Percentiles rank a stretch among this genome's conserved stretches.
These are phyloP conservation scores for Scaptomyza cyrtandrae DNA, from an alignment of 2,888 invertebrate species.

Conservation along the genomic window DNA sequence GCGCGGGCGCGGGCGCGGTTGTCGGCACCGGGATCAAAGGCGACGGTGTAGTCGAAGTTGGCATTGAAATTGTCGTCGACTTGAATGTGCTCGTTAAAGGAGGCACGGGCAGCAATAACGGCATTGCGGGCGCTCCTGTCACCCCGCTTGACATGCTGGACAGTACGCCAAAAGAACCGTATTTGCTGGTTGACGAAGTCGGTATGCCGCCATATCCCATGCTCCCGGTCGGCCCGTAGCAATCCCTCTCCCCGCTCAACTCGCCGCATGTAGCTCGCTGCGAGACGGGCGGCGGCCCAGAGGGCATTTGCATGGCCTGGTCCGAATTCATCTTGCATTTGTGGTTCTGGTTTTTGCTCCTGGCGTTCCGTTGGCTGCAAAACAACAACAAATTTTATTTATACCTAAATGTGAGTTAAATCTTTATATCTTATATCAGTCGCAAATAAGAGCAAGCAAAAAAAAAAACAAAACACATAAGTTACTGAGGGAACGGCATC, in stretches of 20 bases:
- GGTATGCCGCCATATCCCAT: slow-evolving; percentile 49
- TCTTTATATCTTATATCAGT: no score
- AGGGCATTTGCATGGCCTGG: slow-evolving; percentile 62
- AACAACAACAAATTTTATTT: background rate
- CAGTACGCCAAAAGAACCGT: slow-evolving; percentile 71
- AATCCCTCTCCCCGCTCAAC: slow-evolving; percentile 48
- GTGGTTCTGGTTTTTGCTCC: slow-evolving; percentile 51
- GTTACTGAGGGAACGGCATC: no score
- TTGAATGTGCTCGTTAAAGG: slow-evolving; percentile 57
- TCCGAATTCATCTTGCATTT: slow-evolving; percentile 76
- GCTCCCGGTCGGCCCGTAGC: slow-evolving; percentile 39
- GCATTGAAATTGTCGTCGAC: slow-evolving; percentile 42
- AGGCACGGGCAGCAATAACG: slow-evolving; percentile 54
- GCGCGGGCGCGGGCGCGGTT: slow-evolving; percentile 1
- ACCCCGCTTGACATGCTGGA: slow-evolving; percentile 59
- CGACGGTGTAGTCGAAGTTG: slow-evolving; percentile 21
- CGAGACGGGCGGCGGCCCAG: slow-evolving; percentile 65
- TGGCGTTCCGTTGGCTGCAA: slow-evolving; percentile 41
- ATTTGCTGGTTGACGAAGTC: slow-evolving; percentile 58
- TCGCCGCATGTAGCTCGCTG: slow-evolving; percentile 57
- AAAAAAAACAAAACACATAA: no score
- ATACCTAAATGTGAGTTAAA: no score
- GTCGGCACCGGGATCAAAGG: slow-evolving; percentile 19
- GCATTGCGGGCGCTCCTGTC: slow-evolving; percentile 34
- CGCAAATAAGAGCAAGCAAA: no score